phyloP scores from a whole-genome alignment of 2,888 invertebrate genomes.

The Elegia similella region DNA sequence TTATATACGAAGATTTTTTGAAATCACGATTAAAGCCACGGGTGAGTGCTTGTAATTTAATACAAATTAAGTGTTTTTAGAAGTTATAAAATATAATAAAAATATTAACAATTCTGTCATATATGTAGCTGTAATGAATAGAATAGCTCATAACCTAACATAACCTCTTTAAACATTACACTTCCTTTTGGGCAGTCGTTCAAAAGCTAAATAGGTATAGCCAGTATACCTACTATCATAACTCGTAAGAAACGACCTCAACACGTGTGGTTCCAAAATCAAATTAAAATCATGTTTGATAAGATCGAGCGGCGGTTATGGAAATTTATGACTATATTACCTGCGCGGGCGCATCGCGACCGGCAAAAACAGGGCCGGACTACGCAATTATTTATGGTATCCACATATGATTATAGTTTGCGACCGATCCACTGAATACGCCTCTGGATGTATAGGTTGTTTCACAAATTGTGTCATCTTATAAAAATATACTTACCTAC shows the following conservation, averaged over 20 bases:
- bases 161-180: too few relatives aligned
- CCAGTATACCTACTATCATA: constrained; percentile 65
- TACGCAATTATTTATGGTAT: constrained; percentile 77
- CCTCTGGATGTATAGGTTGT: constrained; percentile 52
- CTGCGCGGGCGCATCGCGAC: constrained; percentile 74
- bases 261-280: constrained; percentile 80
- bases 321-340: constrained; percentile 82
- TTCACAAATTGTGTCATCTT: constrained; percentile 38
- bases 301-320: constrained; percentile 82
- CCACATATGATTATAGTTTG: constrained; percentile 80
- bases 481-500: constrained; percentile 11
- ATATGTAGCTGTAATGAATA: too few relatives aligned
- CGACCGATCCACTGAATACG: constrained; percentile 68
- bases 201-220: not conserved
- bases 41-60: too few relatives aligned
- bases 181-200: too few relatives aligned
- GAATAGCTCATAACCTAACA: too few relatives aligned
- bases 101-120: too few relatives aligned
- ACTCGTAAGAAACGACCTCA: constrained; percentile 68
- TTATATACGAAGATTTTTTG: too few relatives aligned
- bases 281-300: constrained; percentile 82
- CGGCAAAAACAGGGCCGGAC: constrained; percentile 73
- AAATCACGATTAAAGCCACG: too few relatives aligned
- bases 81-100: too few relatives aligned
- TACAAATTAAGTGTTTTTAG: too few relatives aligned